Percentiles rank a stretch among this genome's conserved stretches.
phyloP scores from a whole-genome alignment of 2,797 vertebrate species.

The Natrix natrix region DNA sequence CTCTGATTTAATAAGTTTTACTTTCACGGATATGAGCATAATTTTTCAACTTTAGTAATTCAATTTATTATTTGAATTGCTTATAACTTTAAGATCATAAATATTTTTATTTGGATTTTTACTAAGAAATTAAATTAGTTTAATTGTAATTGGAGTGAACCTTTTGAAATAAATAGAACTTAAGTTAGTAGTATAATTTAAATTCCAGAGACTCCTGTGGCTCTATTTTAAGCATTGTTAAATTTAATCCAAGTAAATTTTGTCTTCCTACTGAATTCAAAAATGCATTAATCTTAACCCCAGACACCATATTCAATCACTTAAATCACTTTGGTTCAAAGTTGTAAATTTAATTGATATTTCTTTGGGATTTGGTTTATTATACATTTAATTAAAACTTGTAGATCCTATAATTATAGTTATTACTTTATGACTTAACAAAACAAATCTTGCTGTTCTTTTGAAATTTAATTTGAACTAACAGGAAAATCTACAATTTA shows the following conservation, averaged over 20 bases:
- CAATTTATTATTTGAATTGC: neutral
- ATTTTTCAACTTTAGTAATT: neutral
- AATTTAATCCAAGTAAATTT: slow-evolving; percentile 15
- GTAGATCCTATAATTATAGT: neutral
- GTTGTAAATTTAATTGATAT: slow-evolving; percentile 15
- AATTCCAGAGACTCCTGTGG: neutral
- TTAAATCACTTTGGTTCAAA: neutral
- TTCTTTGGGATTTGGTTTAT: neutral
- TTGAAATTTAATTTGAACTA: neutral
- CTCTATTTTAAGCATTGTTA: neutral
- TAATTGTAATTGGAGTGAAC: neutral
- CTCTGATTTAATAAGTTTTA: neutral
- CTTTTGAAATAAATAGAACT: neutral
- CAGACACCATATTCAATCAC: neutral
- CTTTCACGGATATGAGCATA: neutral
- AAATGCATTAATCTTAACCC: slow-evolving; percentile 20
- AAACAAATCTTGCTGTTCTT: neutral
- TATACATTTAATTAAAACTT: neutral
- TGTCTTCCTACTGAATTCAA: slow-evolving; percentile 26
- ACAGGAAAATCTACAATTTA: neutral
- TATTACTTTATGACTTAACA: slow-evolving; percentile 1
- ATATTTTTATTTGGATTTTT: neutral
- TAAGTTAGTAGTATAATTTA: neutral
- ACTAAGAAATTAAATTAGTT: neutral
- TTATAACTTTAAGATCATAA: neutral